Conservation (phyloP, 2,797 vertebrate genomes). For the Chiropotes sagulatus region DNA sequence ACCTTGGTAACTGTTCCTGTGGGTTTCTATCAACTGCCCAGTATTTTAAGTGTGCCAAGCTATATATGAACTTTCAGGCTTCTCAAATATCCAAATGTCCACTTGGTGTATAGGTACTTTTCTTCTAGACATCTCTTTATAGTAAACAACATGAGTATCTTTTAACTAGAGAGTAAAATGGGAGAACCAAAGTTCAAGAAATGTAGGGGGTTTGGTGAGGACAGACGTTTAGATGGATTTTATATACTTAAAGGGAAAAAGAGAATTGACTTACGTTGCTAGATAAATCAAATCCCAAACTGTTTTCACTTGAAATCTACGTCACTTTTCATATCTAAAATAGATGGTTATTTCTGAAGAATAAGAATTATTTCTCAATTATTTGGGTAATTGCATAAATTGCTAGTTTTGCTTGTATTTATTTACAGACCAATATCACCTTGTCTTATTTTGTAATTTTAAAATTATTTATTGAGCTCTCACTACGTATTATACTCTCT, state of each 20-base stretch:
- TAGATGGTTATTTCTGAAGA: conserved; percentile 19
- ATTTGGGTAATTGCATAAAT: background rate
- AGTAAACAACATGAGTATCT: background rate
- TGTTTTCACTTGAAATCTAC: background rate
- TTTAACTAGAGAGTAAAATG: conserved; percentile 26
- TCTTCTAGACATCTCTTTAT: background rate
- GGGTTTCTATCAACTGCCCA: background rate
- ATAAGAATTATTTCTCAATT: background rate
- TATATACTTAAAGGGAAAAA: background rate
- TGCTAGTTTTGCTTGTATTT: background rate
- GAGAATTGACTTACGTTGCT: background rate
- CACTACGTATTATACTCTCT: background rate
- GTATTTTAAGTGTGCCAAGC: background rate
- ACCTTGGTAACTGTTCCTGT: background rate
- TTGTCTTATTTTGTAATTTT: conserved; percentile 11
- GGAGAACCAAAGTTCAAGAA: background rate
- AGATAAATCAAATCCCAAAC: background rate
- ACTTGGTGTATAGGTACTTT: background rate
- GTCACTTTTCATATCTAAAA: background rate
- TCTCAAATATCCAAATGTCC: background rate
- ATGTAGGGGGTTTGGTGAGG: conserved; percentile 27
- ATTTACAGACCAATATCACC: background rate
- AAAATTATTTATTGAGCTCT: background rate
- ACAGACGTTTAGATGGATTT: background rate
- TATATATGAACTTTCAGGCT: background rate